Evolutionary conservation across 2,888 invertebrate species (phyloP).

Genomic region (Phortica okadai): DNA sequence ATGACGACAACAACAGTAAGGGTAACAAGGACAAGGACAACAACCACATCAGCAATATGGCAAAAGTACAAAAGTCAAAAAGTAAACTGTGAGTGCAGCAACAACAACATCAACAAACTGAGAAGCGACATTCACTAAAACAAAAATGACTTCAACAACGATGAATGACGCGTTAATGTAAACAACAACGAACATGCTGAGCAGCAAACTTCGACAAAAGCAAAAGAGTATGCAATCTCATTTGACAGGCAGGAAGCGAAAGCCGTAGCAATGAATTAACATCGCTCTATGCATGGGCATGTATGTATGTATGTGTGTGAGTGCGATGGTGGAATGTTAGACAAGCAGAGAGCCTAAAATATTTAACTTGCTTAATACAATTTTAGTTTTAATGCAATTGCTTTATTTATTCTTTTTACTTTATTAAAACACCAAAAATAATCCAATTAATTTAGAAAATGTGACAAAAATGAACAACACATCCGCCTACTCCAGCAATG

Average conservation of each 20-base stretch:
- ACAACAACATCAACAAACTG: constrained; percentile 39
- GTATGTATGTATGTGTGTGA: constrained; percentile 21
- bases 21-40: constrained; percentile 31
- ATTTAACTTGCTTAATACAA: too few relatives aligned
- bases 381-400: too few relatives aligned
- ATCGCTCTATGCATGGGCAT: neutral
- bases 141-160: constrained; percentile 50
- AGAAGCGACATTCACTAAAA: constrained; percentile 31
- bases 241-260: neutral
- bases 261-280: too few relatives aligned
- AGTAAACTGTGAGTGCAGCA: constrained; percentile 24
- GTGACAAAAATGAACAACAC: too few relatives aligned
- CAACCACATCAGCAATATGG: constrained; percentile 35
- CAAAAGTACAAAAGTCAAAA: constrained; percentile 42
- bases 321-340: neutral
- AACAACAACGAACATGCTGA: neutral
- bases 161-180: constrained; percentile 47
- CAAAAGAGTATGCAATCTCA: neutral
- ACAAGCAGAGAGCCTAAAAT: too few relatives aligned
- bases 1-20: constrained; percentile 22
- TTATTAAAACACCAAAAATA: too few relatives aligned
- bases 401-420: too few relatives aligned
- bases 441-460: too few relatives aligned
- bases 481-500: too few relatives aligned
- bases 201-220: neutral